Conservation (phyloP, 2,888 invertebrate genomes). For the Gerosis bhagava region DNA sequence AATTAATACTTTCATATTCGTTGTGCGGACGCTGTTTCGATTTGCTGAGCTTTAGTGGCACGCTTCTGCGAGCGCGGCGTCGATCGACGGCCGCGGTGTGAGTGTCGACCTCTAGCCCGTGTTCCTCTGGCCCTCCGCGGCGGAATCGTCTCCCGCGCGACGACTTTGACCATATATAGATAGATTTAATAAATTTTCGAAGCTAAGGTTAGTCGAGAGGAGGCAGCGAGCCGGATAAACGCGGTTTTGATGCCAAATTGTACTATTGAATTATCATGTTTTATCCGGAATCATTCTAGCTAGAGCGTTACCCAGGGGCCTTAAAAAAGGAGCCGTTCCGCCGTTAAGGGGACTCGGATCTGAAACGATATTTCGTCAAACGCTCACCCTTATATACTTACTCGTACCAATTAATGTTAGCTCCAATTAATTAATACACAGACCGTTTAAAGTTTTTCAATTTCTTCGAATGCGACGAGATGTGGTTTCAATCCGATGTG, state of each 20-base stretch:
- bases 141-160: conserved; percentile 21
- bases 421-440: conserved; percentile 14
- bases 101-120: conserved; percentile 22
- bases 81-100: conserved; percentile 29
- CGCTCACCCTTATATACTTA: conserved; percentile 4
- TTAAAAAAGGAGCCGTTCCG: conserved; percentile 15
- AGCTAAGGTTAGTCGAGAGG: conserved; percentile 4
- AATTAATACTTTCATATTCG: conserved; percentile 36
- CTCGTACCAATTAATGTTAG: conserved; percentile 17
- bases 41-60: conserved; percentile 56
- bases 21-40: conserved; percentile 47
- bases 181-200: conserved; percentile 15
- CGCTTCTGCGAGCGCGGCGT: conserved; percentile 42
- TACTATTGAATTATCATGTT: too few species aligned
- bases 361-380: conserved; percentile 3
- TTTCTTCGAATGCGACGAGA: conserved; percentile 2
- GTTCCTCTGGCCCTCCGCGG: conserved; percentile 27
- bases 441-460: conserved; percentile 15
- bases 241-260: too few species aligned
- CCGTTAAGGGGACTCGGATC: conserved; percentile 7
- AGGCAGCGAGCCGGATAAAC: neutral
- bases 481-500: conserved; percentile 3
- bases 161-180: conserved; percentile 14
- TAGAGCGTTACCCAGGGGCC: conserved; percentile 18
- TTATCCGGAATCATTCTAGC: conserved; percentile 8